Evolutionary conservation across 2,888 invertebrate genomes (phyloP), one percentile per base, ranked within the genome.

Genomic region (Zaprionus lineosus): DNA sequence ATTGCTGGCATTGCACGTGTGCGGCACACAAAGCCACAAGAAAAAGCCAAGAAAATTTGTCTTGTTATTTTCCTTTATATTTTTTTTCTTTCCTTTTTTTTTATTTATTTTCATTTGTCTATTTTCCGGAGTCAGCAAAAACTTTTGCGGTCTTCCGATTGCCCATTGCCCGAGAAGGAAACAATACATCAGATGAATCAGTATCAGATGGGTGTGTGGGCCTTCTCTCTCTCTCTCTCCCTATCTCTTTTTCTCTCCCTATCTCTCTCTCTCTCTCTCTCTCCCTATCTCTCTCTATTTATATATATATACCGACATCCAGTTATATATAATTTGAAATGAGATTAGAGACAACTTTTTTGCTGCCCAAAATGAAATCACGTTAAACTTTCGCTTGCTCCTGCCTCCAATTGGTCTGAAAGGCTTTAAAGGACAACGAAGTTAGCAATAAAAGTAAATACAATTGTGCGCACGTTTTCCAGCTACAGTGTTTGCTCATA

Each of bases 1-100:
- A 41, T 67, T 68, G 63, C 55, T 62, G 37, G 29, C 14, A 56
- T 66, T 56, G 82, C 82, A 77, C 78, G 78, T 77, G 76, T 74
- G 69, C 62, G 24, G 44, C 72, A 57, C 31, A 48, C 62, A 62
- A 57, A 57, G 58, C 52, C 52, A 44, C 34, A 56, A 56, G 65
- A 70, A 48, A 58, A 58, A 41, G 24, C 18, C 29, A 15, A 40
- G 51, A 51, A 64, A 60, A 69, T 53, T 65, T 70, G 65, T 61
- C 71, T 69, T 56, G 29, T 26, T 36, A 50, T 44, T 65, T 47
- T 59, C 18, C 2, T 3, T 2, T 8, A 4, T 24, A 2, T 24
- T 2, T 24, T 24, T 6, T 24, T 6, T 24, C 2, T 24, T 6
- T 24, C n/a, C 2, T 6, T 3, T 36, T 16, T 24, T 5, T 19